phyloP scores from a whole-genome alignment of 2,888 invertebrate species.

The Acanthococcus lagerstroemiae region DNA sequence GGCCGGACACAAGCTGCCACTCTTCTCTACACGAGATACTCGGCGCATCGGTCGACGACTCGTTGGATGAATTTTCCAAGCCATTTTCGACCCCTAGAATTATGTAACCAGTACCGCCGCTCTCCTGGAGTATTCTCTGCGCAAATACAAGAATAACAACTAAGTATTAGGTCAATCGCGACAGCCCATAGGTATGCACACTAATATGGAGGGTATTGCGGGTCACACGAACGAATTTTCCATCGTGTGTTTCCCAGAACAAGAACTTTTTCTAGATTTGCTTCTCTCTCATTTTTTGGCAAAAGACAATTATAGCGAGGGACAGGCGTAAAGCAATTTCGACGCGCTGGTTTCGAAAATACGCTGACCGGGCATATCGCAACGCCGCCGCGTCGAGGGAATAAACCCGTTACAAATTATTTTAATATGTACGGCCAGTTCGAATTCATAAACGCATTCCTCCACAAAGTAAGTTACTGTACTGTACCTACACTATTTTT shows the following conservation, averaged over 20 bases:
- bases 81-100: conserved; percentile 19
- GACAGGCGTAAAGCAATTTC: not conserved
- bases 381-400: not conserved
- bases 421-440: not conserved
- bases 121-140: conserved; percentile 26
- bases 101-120: conserved; percentile 18
- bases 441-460: not conserved
- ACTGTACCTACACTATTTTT: too few relatives aligned
- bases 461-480: not conserved
- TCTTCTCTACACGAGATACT: conserved; percentile 21
- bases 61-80: conserved; percentile 42
- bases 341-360: not conserved
- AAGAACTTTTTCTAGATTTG: too few relatives aligned
- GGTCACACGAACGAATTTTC: too few relatives aligned
- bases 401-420: conserved; percentile 2
- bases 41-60: conserved; percentile 54
- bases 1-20: conserved; percentile 42
- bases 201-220: too few relatives aligned
- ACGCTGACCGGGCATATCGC: not conserved
- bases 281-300: too few relatives aligned
- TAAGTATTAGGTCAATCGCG: too few relatives aligned
- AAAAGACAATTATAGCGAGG: too few relatives aligned
- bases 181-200: too few relatives aligned
- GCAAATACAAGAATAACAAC: too few relatives aligned
- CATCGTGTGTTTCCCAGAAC: too few relatives aligned